Percentiles rank a stretch among this genome's conserved stretches.
phyloP scores from a whole-genome alignment of 2,888 invertebrate species.

The Meganola albula region DNA sequence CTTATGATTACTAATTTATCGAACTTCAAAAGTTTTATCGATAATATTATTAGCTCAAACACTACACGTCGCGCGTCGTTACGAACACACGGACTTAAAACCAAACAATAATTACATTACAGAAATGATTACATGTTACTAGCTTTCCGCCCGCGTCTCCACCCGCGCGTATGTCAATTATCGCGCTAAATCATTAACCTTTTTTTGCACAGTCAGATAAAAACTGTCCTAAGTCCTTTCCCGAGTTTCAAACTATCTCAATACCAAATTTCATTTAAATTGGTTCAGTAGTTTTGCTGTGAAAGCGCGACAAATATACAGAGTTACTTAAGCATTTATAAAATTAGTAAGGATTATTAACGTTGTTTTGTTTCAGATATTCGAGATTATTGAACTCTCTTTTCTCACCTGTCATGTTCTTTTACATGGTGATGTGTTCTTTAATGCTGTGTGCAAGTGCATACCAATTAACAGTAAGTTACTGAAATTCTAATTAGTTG shows the following conservation, averaged over 20 bases:
- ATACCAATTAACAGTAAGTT: slow-evolving; percentile 58
- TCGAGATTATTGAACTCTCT: slow-evolving; percentile 55
- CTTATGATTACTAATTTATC: no score
- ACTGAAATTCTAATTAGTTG: no score
- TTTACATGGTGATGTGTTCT: slow-evolving; percentile 60
- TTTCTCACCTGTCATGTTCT: slow-evolving; percentile 63
- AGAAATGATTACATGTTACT: slow-evolving; percentile 10
- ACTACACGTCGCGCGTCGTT: slow-evolving; percentile 18
- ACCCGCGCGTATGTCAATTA: no score
- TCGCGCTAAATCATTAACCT: no score
- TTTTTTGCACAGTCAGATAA: no score
- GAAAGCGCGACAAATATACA: no score
- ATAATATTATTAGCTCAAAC: slow-evolving; percentile 21
- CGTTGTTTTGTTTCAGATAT: slow-evolving; percentile 37
- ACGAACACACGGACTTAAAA: slow-evolving; percentile 15
- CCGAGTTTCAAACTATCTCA: no score
- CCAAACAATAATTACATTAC: slow-evolving; percentile 26
- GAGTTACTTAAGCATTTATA: no score
- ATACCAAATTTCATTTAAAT: no score
- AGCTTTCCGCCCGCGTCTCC: no score
- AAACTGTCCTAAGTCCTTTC: no score
- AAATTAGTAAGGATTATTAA: slow-evolving; percentile 1
- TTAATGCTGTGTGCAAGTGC: slow-evolving; percentile 61
- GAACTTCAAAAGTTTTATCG: slow-evolving; percentile 16
- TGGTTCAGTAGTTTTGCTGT: no score